Percentiles rank a stretch among this genome's conserved stretches.
phyloP scores from a whole-genome alignment of 2,113 vertebrate species.

The Lophochroa leadbeateri region DNA sequence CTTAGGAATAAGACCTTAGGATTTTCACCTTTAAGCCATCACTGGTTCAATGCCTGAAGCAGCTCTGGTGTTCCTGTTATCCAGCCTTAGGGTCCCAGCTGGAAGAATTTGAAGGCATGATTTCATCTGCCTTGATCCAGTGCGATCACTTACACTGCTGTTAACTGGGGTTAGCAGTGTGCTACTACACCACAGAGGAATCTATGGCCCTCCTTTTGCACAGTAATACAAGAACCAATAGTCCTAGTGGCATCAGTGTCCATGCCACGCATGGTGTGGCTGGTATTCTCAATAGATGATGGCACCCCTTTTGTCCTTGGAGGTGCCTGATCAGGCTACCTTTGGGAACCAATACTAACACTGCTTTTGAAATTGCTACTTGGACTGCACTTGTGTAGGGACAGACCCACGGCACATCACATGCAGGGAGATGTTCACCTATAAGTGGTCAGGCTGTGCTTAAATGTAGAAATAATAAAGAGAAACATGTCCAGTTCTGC shows the following conservation, averaged over 20 bases:
- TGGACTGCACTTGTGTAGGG: background rate
- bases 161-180: background rate
- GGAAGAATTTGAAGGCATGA: background rate
- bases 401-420: accelerated
- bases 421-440: background rate
- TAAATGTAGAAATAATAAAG: accelerated
- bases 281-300: accelerated
- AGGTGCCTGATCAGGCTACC: background rate
- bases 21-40: background rate
- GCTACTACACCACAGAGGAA: background rate
- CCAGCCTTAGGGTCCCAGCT: background rate
- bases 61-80: background rate
- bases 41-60: background rate
- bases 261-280: accelerated
- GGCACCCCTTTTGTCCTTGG: background rate
- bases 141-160: background rate
- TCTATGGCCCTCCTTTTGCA: background rate
- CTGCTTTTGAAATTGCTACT: background rate
- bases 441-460: too few species aligned
- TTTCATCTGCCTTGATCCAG: background rate
- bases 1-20: background rate
- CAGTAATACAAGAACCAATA: background rate
- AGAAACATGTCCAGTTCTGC: background rate
- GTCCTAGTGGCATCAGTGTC: accelerated
- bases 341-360: background rate